phyloP scores from a whole-genome alignment of 2,888 invertebrate species.

The Campopleginae sp. region DNA sequence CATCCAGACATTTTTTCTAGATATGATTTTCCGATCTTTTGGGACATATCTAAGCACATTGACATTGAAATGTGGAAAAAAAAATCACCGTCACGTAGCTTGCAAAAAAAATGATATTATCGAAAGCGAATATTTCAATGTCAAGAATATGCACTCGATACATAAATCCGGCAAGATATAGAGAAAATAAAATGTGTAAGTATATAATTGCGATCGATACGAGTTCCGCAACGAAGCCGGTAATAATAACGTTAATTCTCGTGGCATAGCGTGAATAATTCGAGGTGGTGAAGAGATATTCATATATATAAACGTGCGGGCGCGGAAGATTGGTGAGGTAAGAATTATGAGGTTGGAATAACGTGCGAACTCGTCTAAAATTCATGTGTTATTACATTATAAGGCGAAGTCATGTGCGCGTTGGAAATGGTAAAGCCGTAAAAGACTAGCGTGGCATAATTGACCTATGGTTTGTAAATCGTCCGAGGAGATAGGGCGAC shows the following conservation, averaged over 20 bases:
- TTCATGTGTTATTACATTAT: constrained; percentile 22
- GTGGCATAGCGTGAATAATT: constrained; percentile 52
- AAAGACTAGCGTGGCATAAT: constrained; percentile 62
- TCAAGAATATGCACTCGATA: background rate
- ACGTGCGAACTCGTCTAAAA: constrained; percentile 45
- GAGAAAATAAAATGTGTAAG: background rate
- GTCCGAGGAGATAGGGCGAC: constrained; percentile 53
- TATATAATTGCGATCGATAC: background rate
- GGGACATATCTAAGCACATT: too few relatives aligned
- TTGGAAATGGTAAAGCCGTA: constrained; percentile 40
- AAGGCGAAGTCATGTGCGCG: constrained; percentile 1
- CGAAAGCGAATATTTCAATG: background rate
- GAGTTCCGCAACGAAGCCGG: constrained; percentile 8
- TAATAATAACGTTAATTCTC: constrained; percentile 39
- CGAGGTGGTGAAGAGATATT: constrained; percentile 30
- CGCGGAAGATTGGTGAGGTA: constrained; percentile 19
- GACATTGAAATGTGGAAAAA: background rate
- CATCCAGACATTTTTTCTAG: too few relatives aligned
- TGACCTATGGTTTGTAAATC: constrained; percentile 56
- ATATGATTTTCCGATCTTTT: too few relatives aligned
- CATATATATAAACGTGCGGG: background rate
- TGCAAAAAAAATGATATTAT: background rate
- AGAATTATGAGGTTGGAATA: constrained; percentile 53
- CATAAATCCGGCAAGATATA: background rate
- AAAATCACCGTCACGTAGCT: too few relatives aligned